Base-by-base conservation (phyloP, 2,113 vertebrate species). In the Salvelinus namaycush region DNA sequence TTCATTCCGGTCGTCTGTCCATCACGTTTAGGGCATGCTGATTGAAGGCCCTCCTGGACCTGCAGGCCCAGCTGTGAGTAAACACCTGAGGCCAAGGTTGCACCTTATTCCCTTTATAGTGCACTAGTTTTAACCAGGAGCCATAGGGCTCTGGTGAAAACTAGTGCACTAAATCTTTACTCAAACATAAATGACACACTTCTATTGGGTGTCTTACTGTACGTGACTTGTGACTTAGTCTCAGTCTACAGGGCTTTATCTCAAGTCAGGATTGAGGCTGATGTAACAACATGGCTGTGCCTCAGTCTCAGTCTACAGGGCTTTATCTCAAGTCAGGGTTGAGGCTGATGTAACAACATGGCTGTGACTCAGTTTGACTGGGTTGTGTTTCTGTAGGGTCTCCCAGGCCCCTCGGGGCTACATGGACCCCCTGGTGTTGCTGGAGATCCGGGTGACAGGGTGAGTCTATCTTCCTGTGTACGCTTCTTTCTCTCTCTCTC, bases 371-470 rank as follows among this genome's bases (percentile, higher is more conserved):
- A 14, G 49, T 51, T 51, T 11, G 14, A 78, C 4, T 67, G 75
- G 62, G 22, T 7, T 72, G 67, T 18, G 24, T 34, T 54, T 31
- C 84, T 87, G n/a, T 78, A 99, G 98, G 98, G 97, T 93, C 81
- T 96, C 80, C 95, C 95, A 76, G 97, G 97, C 85, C 94, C 95
- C 82, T 88, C 97, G 74, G 98, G 98, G 87, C 88, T 94, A 73
- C 96, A 95, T 87, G 97, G 97, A 77, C 88, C 97, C 81, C 90
- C 93, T 70, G 97, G 97, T 81, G 87, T 95, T 72, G 85, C 87
- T 72, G 97, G 97, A 90, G 97, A 99, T 89, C 94, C 92, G 66
- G 97, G 97, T 49, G 95, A 97, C 68, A 97, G 95, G 94, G 97
- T 99, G 92, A 98, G 97, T 93, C 31, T n/a, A 34, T 66, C 69